Conservation (phyloP, 2,113 vertebrate species). For the Speoplatyrhinus poulsoni region DNA sequence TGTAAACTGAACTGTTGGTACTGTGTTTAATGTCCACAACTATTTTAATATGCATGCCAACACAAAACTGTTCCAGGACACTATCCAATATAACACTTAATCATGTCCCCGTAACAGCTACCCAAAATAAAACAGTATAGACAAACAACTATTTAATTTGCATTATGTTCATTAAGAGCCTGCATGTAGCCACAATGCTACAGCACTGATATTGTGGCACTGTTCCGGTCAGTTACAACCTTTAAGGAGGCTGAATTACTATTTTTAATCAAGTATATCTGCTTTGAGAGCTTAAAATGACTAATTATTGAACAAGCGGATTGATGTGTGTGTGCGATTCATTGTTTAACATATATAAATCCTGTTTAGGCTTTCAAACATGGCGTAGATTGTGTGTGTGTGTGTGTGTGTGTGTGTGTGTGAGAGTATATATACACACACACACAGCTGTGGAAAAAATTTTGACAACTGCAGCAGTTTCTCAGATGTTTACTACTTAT, state of each 20-base stretch:
- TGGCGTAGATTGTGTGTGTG: conserved; percentile 45
- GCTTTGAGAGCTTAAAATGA: conserved; percentile 51
- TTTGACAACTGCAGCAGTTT: too few relatives aligned
- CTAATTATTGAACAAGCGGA: background rate
- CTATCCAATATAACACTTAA: conserved; percentile 11
- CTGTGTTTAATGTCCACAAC: background rate
- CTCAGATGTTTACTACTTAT: too few relatives aligned
- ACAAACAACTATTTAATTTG: conserved; percentile 16
- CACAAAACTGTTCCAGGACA: conserved; percentile 23
- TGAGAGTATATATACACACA: too few relatives aligned
- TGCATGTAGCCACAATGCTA: conserved; percentile 10
- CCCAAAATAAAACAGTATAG: conserved; percentile 14
- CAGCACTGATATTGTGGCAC: conserved; percentile 48
- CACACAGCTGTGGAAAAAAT: too few relatives aligned
- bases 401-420: too few relatives aligned
- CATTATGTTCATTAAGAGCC: background rate
- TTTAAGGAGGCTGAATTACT: conserved; percentile 23
- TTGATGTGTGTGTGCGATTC: conserved; percentile 25
- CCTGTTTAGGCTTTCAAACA: conserved; percentile 55
- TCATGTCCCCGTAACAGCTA: background rate
- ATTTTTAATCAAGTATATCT: conserved; percentile 27
- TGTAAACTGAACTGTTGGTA: conserved; percentile 9
- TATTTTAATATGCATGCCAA: background rate
- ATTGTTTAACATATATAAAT: conserved; percentile 47
- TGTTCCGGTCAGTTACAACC: conserved; percentile 50